These are phyloP conservation scores for Belonocnema kinseyi DNA, from an alignment of 1,140 invertebrate genomes.

Conservation along the genomic window DNA sequence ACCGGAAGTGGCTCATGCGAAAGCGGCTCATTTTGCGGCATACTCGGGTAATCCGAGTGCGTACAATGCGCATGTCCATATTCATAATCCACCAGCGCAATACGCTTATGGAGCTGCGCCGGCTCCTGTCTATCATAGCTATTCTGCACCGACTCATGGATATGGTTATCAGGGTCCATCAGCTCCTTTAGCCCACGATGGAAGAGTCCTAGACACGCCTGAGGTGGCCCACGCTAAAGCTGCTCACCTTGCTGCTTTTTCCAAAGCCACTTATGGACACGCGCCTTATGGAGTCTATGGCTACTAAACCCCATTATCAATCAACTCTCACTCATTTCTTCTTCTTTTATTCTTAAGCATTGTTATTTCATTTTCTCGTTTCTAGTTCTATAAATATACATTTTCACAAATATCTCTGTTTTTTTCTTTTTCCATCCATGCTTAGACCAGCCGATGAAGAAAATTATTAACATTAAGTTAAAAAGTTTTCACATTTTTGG, in stretches of 20 bases:
- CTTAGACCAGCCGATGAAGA: too few relatives aligned
- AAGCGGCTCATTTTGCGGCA: constrained; percentile 59
- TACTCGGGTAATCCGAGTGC: constrained; percentile 36
- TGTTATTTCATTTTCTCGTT: too few relatives aligned
- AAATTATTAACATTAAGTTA: too few relatives aligned
- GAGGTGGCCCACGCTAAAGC: constrained; percentile 78
- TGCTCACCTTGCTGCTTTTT: constrained; percentile 74
- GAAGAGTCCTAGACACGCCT: constrained; percentile 76
- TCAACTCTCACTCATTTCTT: too few relatives aligned
- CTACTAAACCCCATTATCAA: neutral
- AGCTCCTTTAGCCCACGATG: constrained; percentile 63
- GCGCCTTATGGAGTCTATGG: constrained; percentile 42
- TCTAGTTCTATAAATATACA: too few relatives aligned
- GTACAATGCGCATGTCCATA: neutral
- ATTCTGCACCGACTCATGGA: neutral
- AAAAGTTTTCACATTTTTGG: too few relatives aligned
- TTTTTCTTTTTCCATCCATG: too few relatives aligned
- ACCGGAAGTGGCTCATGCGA: constrained; percentile 64
- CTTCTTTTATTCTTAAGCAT: too few relatives aligned
- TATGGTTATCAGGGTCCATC: constrained; percentile 38
- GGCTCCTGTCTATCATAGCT: neutral
- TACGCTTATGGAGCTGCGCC: neutral
- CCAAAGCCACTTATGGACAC: constrained; percentile 58
- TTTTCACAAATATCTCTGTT: too few relatives aligned
- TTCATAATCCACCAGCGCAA: neutral